Conservation (phyloP, 1,140 invertebrate genomes). For the Polyergus mexicanus region DNA sequence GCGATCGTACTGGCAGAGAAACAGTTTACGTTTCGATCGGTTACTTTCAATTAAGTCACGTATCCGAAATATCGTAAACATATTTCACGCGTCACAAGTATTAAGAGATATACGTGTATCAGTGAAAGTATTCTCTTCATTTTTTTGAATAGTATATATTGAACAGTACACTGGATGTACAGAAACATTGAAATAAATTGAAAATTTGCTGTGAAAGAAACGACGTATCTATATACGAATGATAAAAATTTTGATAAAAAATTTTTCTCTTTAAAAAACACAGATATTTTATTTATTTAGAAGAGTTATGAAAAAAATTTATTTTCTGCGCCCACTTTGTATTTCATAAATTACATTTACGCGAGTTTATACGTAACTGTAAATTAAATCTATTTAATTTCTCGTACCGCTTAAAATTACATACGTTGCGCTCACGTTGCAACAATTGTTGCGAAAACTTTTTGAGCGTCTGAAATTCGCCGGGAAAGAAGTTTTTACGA, state of each 20-base stretch:
- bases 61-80: slow-evolving; percentile 19
- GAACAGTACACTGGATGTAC: not conserved
- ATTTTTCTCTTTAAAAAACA: not conserved
- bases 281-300: not conserved
- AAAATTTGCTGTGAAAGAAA: not conserved
- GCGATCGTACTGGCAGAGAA: slow-evolving; percentile 36
- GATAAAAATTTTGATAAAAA: not conserved
- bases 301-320: not conserved
- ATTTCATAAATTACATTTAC: not conserved
- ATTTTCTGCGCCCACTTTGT: not conserved
- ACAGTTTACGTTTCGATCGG: slow-evolving; percentile 40
- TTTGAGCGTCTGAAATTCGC: slow-evolving; percentile 7
- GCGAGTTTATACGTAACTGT: not conserved
- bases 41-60: slow-evolving; percentile 52
- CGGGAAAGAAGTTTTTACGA: slow-evolving; percentile 34
- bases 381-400: slow-evolving; percentile 18
- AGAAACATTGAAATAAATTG: not conserved
- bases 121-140: not conserved
- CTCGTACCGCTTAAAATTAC: slow-evolving; percentile 18
- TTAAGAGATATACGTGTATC: slow-evolving; percentile 4
- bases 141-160: not conserved
- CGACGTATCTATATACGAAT: not conserved
- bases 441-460: not conserved
- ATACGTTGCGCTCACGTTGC: slow-evolving; percentile 9
- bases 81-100: slow-evolving; percentile 13